Evolutionary conservation across 2,888 invertebrate genomes (phyloP), one percentile per base, ranked within the genome.

Genomic region (Euplagia quadripunctaria): DNA sequence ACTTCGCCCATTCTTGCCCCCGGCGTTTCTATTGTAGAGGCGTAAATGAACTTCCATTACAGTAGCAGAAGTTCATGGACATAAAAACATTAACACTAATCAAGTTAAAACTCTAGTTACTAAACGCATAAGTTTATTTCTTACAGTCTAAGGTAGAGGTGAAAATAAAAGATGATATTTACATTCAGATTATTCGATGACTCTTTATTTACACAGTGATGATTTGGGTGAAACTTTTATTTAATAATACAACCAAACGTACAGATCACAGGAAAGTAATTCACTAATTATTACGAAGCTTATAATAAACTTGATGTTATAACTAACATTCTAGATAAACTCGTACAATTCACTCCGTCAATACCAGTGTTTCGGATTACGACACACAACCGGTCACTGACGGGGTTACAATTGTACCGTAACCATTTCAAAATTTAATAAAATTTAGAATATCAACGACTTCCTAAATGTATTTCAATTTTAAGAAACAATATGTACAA

Each of bases 161-260:
- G 43, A 11, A 85, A 95, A 94, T 94, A 89, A 95, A 94, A 94
- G 90, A 84, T 86, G 63, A 31, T 61, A 55, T 78, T 31, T 93
- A 95, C 95, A 96, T 94, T 94, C 91, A 96, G 95, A 96, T 95
- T 93, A 93, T 94, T 94, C 94, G 93, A 95, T 94, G 94, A 93
- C 88, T 92, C 87, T 95, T 96, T 95, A 96, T 96, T 95, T 95
- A 96, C 94, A 95, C 87, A 92, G 91, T 94, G 93, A 91, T 91
- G 91, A 89, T 83, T 87, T 86, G 85, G 88, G 90, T 90, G 89
- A 91, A 83, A 90, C 84, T 86, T 88, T 88, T 70, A 70, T 63
- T 70, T 86, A 90, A 89, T 92, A 92, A 89, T 92, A 92, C 90
- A 92, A 93, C 90, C 89, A 92, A 92, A 93, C 85, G 82, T 91